Evolutionary conservation across 2,113 vertebrate genomes (phyloP).

Genomic region (mouse (Mus musculus)): GRCm39 chr2:130999001-130999500

Average conservation of each 20-base stretch:
- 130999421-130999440: neutral
- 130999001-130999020: neutral
- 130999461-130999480: neutral
- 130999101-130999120: neutral
- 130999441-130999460: neutral
- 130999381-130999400: conserved; percentile 16
- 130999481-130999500: neutral
- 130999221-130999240: neutral
- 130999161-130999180: neutral
- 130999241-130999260: neutral
- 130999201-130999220: neutral
- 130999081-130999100: neutral
- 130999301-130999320: conserved; percentile 20
- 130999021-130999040: neutral
- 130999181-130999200: neutral
- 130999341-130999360: neutral
- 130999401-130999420: conserved; percentile 39
- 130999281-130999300: conserved; percentile 2
- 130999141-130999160: neutral
- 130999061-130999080: neutral
- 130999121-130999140: neutral
- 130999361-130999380: neutral
- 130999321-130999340: conserved; percentile 36
- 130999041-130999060: neutral
- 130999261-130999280: neutral